Base-by-base conservation (phyloP, 2,888 invertebrate genomes). In the Homarus gammarus region DNA sequence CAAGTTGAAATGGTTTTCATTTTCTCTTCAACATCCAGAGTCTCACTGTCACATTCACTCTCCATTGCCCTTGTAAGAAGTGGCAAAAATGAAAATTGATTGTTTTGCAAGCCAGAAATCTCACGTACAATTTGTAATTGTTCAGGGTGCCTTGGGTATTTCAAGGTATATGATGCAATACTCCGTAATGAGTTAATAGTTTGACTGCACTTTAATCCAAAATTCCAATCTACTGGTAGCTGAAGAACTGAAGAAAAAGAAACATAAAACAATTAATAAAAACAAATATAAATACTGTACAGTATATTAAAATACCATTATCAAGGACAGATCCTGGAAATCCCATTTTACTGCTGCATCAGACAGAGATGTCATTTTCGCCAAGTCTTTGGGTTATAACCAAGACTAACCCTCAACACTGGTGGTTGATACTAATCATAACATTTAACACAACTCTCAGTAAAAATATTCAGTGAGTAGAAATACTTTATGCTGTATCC, bases 21-120 rank as follows among this genome's bases (percentile, higher is more conserved):
- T n/a, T 78, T 27, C 10, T 33, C 51, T 27, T 36, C 27, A 36
- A 27, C 3, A 22, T 56, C 22, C 33, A 31, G 18, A 33, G 2
- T 38, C 31, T 78, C 38, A n/a, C 31, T 6, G 56, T 15, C 15
- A 22, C 2, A 15, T 10, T 56, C 27, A 22, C 10, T 56, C 8
- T 78, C 78, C 78, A 78, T 51, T 78, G 2, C 56, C 33, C n/a
- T 56, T 78, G 5, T 27, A 78, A 56, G 33, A 18, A 15, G 12
- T 12, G 56, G 56, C 10, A 78, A 36, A 2, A 18, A 8, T 33
- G 33, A 56, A 27, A 78, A 56, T 27, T 64, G 27, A 22, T 6
- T 27, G 8, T 27, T 64, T 0, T 22, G 3, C 3, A 27, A 64
- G 15, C 27, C 6, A 64, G 31, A 64, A 27, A 27, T 22, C 64